These are phyloP conservation scores for Zhuqinia jingwanae DNA, from an alignment of 2,888 invertebrate genomes.

Conservation along the genomic window DNA sequence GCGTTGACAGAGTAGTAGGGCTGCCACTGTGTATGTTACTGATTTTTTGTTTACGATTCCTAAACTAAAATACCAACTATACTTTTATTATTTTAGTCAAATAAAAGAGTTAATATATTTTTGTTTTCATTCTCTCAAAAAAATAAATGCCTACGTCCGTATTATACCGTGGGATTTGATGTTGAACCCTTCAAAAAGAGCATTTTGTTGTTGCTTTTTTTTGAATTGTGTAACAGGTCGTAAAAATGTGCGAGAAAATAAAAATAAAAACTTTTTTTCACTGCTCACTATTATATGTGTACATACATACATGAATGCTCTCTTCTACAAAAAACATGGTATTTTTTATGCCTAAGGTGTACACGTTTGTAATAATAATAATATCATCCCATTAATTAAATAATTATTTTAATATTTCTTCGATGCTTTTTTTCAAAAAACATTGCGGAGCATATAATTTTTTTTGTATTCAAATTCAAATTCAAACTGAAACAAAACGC, in stretches of 20 bases:
- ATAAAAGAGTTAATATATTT: too few relatives aligned
- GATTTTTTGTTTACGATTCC: slow-evolving; percentile 8
- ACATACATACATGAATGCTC: too few relatives aligned
- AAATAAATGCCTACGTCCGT: background rate
- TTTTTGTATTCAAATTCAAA: background rate
- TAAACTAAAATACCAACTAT: slow-evolving; percentile 28
- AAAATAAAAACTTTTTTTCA: background rate
- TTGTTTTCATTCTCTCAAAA: too few relatives aligned
- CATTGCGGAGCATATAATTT: too few relatives aligned
- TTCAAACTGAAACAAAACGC: background rate
- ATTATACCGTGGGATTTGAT: slow-evolving; percentile 32
- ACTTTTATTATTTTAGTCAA: background rate
- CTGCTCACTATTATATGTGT: slow-evolving; percentile 10
- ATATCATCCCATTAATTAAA: slow-evolving; percentile 51
- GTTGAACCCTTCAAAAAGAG: slow-evolving; percentile 40
- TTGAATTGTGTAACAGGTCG: slow-evolving; percentile 54
- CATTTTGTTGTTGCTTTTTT: background rate
- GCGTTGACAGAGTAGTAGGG: background rate
- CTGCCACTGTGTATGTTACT: background rate
- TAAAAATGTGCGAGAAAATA: slow-evolving; percentile 62
- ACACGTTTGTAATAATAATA: background rate
- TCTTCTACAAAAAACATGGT: too few relatives aligned
- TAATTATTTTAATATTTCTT: slow-evolving; percentile 16
- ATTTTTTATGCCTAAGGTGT: too few relatives aligned
- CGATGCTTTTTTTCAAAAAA: background rate